phyloP scores from a whole-genome alignment of 2,888 invertebrate species.

The Philonicus albiceps region DNA sequence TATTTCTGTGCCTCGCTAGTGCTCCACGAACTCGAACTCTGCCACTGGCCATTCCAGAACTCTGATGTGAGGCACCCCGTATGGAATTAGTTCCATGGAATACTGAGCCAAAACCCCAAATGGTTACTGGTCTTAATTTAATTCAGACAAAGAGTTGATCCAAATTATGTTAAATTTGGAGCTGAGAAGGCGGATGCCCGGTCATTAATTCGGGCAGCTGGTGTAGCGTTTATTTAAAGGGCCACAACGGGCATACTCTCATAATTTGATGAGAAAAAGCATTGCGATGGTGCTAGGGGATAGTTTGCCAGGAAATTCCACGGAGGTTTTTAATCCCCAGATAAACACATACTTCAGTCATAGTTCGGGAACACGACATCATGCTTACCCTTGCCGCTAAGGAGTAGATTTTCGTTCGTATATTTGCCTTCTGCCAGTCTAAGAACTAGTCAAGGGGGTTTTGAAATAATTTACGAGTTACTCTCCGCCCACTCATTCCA shows the following conservation, averaged over 20 bases:
- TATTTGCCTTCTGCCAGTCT: background rate
- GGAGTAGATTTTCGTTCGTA: background rate
- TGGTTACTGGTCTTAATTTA: slow-evolving; percentile 24
- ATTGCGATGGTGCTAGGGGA: background rate
- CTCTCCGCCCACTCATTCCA: background rate
- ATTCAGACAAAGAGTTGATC: slow-evolving; percentile 20
- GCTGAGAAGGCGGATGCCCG: background rate
- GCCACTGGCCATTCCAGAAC: background rate
- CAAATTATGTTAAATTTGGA: slow-evolving; percentile 4
- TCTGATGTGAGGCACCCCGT: background rate
- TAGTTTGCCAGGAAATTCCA: background rate
- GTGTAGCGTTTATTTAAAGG: slow-evolving; percentile 10
- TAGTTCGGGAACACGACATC: background rate
- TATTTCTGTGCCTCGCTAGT: background rate
- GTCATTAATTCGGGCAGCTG: background rate
- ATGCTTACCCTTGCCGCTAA: background rate
- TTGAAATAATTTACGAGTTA: slow-evolving; percentile 29
- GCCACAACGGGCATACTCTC: background rate
- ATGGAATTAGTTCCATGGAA: background rate
- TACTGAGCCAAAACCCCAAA: background rate
- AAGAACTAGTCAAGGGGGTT: slow-evolving; percentile 9
- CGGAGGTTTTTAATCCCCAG: background rate
- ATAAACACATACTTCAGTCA: background rate
- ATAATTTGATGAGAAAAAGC: background rate
- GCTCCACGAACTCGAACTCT: background rate